Conservation (phyloP, 2,113 vertebrate genomes). For the Pogonocichla stellata region DNA sequence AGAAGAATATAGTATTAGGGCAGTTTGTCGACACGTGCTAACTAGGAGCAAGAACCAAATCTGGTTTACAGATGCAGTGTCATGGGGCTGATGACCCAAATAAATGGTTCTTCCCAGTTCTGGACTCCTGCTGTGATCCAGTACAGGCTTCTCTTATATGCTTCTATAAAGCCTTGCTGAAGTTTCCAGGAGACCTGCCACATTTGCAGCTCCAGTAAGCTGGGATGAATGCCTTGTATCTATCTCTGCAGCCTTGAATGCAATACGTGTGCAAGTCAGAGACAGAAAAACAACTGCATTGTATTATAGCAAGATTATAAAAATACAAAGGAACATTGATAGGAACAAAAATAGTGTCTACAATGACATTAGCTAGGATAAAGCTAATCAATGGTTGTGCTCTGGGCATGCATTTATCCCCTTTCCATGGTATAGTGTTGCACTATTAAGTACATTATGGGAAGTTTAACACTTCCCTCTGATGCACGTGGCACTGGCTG, state of each 20-base stretch:
- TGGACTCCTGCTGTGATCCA: not conserved
- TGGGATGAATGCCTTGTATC: not conserved
- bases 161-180: not conserved
- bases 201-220: not conserved
- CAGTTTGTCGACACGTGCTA: not conserved
- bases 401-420: constrained; percentile 21
- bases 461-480: constrained; percentile 25
- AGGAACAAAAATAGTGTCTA: constrained; percentile 44
- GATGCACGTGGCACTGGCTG: not conserved
- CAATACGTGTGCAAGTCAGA: not conserved
- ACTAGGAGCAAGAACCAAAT: not conserved
- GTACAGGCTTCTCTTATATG: not conserved
- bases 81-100: not conserved
- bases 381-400: constrained; percentile 57
- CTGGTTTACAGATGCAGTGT: not conserved
- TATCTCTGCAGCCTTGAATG: not conserved
- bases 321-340: constrained; percentile 27
- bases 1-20: not conserved
- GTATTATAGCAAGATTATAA: constrained; percentile 20
- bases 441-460: constrained; percentile 47
- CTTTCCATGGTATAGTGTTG: constrained; percentile 28
- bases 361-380: constrained; percentile 54
- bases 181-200: not conserved
- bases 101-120: not conserved
- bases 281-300: not conserved